Evolutionary conservation across 2,113 vertebrate genomes (phyloP).

Genomic region (Bettongia penicillata): DNA sequence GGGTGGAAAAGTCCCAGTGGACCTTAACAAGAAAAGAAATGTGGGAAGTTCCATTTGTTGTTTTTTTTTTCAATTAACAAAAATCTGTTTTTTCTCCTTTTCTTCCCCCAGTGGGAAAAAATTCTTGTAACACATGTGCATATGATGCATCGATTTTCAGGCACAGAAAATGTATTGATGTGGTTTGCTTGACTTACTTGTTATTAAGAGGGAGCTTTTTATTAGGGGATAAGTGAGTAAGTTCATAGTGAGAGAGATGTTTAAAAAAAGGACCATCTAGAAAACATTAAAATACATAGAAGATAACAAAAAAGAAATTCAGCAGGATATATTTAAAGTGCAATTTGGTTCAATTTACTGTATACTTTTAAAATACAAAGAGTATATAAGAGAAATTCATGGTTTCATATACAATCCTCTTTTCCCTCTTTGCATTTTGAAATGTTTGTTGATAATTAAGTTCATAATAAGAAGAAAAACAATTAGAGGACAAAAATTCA

Average conservation of each 20-base stretch:
- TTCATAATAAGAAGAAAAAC: not conserved
- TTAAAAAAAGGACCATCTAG: not conserved
- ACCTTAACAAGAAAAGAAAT: not conserved
- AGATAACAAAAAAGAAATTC: not conserved
- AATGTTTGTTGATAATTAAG: not conserved
- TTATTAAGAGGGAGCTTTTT: not conserved
- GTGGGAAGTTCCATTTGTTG: not conserved
- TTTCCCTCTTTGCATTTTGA: not conserved
- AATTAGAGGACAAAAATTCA: not conserved
- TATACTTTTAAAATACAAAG: not conserved
- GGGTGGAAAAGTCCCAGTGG: not conserved
- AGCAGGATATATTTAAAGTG: not conserved
- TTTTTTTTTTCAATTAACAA: not conserved
- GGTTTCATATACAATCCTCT: too few species aligned
- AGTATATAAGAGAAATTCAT: not conserved
- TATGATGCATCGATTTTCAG: not conserved
- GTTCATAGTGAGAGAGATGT: not conserved
- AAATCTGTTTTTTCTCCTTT: not conserved
- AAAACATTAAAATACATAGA: not conserved
- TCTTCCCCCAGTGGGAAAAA: not conserved
- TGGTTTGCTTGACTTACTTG: not conserved
- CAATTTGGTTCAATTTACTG: not conserved
- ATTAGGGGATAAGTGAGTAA: not conserved
- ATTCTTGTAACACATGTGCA: not conserved
- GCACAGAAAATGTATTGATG: not conserved